Conservation (phyloP, 2,797 vertebrate genomes). For the Phalloptychus januarius region DNA sequence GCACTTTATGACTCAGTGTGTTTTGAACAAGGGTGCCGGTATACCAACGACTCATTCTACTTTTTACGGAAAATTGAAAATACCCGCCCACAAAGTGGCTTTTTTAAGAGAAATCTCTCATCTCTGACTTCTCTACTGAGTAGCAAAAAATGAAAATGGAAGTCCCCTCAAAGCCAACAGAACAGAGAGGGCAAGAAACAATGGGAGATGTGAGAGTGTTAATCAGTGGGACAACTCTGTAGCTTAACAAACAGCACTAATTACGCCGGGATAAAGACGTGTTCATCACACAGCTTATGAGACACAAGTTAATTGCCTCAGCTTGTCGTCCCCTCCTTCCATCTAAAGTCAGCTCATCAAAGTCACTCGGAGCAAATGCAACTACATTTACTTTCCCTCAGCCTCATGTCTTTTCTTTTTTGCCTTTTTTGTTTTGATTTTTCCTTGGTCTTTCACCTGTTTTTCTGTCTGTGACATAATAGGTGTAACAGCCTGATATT, state of each 20-base stretch:
- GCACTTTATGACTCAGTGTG: background rate
- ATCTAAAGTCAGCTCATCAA: constrained; percentile 61
- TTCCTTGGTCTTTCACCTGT: background rate
- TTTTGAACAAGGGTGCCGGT: background rate
- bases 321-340: constrained; percentile 61
- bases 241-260: constrained; percentile 83
- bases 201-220: constrained; percentile 53
- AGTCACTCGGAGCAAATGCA: constrained; percentile 49
- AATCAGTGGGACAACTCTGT: constrained; percentile 72
- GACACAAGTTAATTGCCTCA: constrained; percentile 82
- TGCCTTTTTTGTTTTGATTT: background rate
- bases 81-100: background rate
- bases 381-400: constrained; percentile 30
- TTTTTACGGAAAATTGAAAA: constrained; percentile 3
- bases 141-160: constrained; percentile 11
- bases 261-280: constrained; percentile 81
- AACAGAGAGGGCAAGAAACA: constrained; percentile 39
- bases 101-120: background rate
- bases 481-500: constrained; percentile 18
- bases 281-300: constrained; percentile 80
- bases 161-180: constrained; percentile 15
- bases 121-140: background rate
- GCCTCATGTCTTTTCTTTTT: background rate
- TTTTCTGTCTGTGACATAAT: constrained; percentile 12
- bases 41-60: background rate